Percentiles rank a stretch among this genome's conserved stretches.
Conservation (phyloP, 2,888 invertebrate species). For the Uloborus plumipes region DNA sequence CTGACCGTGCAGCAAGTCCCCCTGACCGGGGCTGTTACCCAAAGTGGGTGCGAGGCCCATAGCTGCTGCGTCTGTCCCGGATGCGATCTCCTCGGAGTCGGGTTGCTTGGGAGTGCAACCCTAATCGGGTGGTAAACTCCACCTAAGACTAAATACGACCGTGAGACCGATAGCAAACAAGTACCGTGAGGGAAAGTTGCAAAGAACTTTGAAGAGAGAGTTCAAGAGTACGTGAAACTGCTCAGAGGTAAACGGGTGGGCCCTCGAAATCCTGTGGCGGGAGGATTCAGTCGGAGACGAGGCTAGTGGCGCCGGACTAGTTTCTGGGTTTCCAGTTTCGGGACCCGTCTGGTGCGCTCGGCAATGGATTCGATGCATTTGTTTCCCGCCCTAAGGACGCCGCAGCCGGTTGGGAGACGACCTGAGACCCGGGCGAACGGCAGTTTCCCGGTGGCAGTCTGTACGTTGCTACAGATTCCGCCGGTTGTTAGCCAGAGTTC, state of each 20-base stretch:
- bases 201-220: conserved; percentile 80
- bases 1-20: conserved; percentile 63
- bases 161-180: conserved; percentile 79
- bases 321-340: too few relatives aligned
- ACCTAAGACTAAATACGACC: conserved; percentile 76
- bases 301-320: too few relatives aligned
- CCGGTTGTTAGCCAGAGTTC: too few relatives aligned
- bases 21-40: conserved; percentile 69
- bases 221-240: conserved; percentile 77
- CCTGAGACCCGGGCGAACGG: too few relatives aligned
- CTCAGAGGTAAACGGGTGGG: conserved; percentile 72
- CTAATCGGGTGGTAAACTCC: conserved; percentile 78
- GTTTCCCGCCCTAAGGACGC: too few relatives aligned
- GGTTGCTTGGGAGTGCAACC: conserved; percentile 78
- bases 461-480: too few relatives aligned
- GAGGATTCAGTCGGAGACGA: conserved; percentile 54
- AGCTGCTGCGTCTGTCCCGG: conserved; percentile 67
- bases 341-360: too few relatives aligned
- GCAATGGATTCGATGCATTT: too few relatives aligned
- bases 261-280: conserved; percentile 68
- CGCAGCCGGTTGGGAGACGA: too few relatives aligned
- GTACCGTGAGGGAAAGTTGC: conserved; percentile 81
- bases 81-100: conserved; percentile 72
- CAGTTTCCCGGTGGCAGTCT: too few relatives aligned
- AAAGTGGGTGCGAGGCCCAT: conserved; percentile 60